Evolutionary conservation across 1,140 invertebrate genomes (phyloP), one percentile per base, ranked within the genome.

Genomic region (Trachymyrmex septentrionalis): DNA sequence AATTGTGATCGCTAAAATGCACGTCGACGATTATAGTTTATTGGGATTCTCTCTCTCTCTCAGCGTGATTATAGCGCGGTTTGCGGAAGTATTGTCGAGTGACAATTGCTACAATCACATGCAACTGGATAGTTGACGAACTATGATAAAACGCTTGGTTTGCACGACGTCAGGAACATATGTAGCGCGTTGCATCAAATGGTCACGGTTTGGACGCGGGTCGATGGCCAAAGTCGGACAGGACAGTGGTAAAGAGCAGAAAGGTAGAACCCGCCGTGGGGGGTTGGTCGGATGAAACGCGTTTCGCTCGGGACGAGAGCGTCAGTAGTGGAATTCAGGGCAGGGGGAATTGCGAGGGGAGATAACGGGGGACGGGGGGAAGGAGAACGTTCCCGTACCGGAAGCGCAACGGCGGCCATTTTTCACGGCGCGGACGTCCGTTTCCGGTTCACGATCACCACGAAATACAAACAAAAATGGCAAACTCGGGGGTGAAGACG

Each of bases 361-460:
- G 24, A 57, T 24, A 67, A 67, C 71, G 67, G 53, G 55, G 53
- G 53, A 57, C 19, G 9, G n/a, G 14, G 14, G 21, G n/a, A 55
- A 30, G 53, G 61, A 2, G 16, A 19, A 67, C 61, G 61, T 87
- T 89, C 86, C 86, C 73, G 72, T 77, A 63, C 88, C 93, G 94
- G 93, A 94, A 93, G 87, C 89, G 76, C 90, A 87, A 88, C 89
- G 90, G 88, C 84, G 89, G 91, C 92, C 93, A 95, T 95, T 94
- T 94, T 94, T 95, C 94, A 94, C 90, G 38, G 81, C 88, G 85
- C 92, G 94, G 93, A 94, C 92, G 86, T 95, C 94, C 94, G 93
- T 88, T 95, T 94, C 94, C 93, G 93, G 90, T 91, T 34, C 72
- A 86, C 91, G 88, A 93, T 93, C 93, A 87, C 93, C 91, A 86